Conservation (phyloP, 2,888 invertebrate genomes). For the Dryomyza anilis region DNA sequence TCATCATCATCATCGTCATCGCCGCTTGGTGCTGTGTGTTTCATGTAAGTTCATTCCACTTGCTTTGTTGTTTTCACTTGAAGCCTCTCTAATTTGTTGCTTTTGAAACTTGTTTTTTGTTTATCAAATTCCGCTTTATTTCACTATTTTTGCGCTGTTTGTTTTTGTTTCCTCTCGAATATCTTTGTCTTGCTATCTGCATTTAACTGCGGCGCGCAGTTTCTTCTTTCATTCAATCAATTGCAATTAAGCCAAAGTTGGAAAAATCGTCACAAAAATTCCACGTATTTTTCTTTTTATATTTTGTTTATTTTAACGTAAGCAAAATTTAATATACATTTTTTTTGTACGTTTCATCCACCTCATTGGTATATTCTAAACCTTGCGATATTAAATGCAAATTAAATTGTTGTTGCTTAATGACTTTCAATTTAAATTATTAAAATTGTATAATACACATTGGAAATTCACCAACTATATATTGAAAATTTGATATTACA, state of each 20-base stretch:
- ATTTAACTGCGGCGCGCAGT: too few relatives aligned
- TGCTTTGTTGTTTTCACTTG: background rate
- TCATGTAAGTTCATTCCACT: constrained; percentile 18
- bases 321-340: background rate
- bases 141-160: too few relatives aligned
- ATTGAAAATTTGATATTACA: too few relatives aligned
- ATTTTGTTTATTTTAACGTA: background rate
- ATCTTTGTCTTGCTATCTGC: background rate
- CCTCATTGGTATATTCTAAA: background rate
- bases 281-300: too few relatives aligned
- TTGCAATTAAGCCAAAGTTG: background rate
- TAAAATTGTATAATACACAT: background rate
- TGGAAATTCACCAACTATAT: too few relatives aligned
- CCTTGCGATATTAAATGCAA: too few relatives aligned
- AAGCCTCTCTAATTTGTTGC: background rate
- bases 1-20: constrained; percentile 11
- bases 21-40: too few relatives aligned
- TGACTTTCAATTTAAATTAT: too few relatives aligned
- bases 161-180: constrained; percentile 1
- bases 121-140: too few relatives aligned
- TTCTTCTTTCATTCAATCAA: background rate
- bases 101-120: constrained; percentile 3
- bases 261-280: background rate
- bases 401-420: too few relatives aligned
- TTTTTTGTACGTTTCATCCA: background rate